A percentile compares a stretch with the other conserved stretches of the same genome.
Conservation (phyloP, 2,113 vertebrate species). For the Crotalus viridis region DNA sequence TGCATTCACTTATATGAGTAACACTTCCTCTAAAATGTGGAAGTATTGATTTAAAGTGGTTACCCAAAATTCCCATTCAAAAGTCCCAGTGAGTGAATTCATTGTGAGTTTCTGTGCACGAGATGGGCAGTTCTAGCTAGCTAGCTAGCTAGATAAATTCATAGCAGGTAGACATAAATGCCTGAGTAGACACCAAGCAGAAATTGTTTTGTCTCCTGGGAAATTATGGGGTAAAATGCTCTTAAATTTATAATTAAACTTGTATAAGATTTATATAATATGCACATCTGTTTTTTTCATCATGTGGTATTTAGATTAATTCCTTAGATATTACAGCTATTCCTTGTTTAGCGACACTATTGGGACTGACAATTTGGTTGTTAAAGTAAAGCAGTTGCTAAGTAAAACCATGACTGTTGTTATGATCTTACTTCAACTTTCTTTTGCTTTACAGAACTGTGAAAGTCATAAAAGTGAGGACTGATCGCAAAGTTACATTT, state of each 20-base stretch:
- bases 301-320: not conserved
- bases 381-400: not conserved
- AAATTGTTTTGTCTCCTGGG: not conserved
- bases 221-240: not conserved
- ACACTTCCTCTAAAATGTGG: constrained; percentile 51
- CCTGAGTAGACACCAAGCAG: not conserved
- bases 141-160: not conserved
- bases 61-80: constrained; percentile 59
- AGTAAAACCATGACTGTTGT: not conserved
- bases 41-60: constrained; percentile 23
- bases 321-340: not conserved
- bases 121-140: not conserved
- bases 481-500: not conserved
- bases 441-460: not conserved
- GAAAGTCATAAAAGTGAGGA: not conserved
- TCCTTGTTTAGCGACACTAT: not conserved
- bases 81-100: constrained; percentile 33
- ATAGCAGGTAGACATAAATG: not conserved
- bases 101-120: not conserved
- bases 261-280: not conserved
- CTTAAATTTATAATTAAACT: not conserved
- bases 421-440: not conserved
- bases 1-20: not conserved
- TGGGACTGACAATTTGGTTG: not conserved
- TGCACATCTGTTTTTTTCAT: not conserved